These are phyloP conservation scores for Volucella inanis DNA, from an alignment of 2,888 invertebrate genomes.

Conservation along the genomic window DNA sequence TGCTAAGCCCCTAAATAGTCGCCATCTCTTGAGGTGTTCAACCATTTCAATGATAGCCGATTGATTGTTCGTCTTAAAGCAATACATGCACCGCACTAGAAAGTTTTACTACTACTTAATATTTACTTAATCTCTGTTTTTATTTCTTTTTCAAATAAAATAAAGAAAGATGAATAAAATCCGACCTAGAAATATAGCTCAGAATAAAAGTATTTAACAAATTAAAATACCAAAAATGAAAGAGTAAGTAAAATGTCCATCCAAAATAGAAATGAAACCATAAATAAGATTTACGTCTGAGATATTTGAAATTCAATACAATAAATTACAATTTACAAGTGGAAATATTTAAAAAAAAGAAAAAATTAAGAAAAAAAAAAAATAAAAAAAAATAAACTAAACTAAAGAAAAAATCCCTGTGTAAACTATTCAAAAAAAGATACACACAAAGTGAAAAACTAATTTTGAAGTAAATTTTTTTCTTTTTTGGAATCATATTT, in stretches of 20 bases:
- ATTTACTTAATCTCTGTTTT: constrained; percentile 43
- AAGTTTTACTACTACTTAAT: constrained; percentile 11
- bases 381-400: constrained; percentile 22
- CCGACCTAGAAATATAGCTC: constrained; percentile 72
- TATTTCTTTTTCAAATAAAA: constrained; percentile 4
- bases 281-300: constrained; percentile 70
- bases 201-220: constrained; percentile 57
- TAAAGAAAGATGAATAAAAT: constrained; percentile 32
- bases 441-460: constrained; percentile 62
- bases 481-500: constrained; percentile 67
- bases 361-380: not conserved
- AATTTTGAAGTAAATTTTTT: constrained; percentile 55
- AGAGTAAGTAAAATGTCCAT: constrained; percentile 65
- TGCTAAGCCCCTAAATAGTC: constrained; percentile 35
- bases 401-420: constrained; percentile 50
- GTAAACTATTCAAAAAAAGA: constrained; percentile 60
- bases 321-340: constrained; percentile 73
- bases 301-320: constrained; percentile 76
- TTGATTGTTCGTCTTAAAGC: constrained; percentile 59
- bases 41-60: constrained; percentile 51
- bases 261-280: constrained; percentile 59
- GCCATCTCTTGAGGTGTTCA: constrained; percentile 64
- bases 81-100: constrained; percentile 54
- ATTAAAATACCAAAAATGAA: constrained; percentile 44
- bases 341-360: constrained; percentile 21